Base-by-base conservation (phyloP, 1,140 invertebrate genomes). In the Megalopta genalis region DNA sequence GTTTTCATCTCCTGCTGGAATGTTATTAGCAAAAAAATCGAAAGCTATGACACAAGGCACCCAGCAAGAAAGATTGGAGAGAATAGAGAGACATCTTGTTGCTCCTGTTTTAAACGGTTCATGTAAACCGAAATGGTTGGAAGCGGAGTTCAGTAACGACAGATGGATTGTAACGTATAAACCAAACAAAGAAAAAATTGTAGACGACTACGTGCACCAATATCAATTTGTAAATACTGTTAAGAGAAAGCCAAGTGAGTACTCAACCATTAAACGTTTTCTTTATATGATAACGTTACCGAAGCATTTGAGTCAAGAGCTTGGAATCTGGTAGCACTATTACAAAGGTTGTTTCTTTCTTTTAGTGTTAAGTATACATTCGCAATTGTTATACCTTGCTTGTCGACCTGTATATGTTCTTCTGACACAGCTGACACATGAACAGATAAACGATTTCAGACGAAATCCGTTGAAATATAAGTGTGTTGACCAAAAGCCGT, bases 1-100 rank as follows among this genome's bases (percentile, higher is more conserved):
- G 16, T 93, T 94, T 77, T 94, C 94, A 4, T 94, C 94, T 25
- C 94, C 94, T n/a, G 94, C 94, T 49, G 94, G 94, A 14, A 88
- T 94, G 18, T 88, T 92, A 63, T 83, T 94, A 66, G 86, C 93
- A 4, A 93, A 93, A 78, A 93, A 93, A 18, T 93, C 94, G 1
- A 94, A 94, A 80, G 87, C 91, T 64, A 93, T 94, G 88, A 93
- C 93, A 0, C 88, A 91, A 77, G 92, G 91, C 12, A 94, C 92
- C 67, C 90, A 94, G n/a, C 91, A 90, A 63, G 94, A 94, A 82
- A 90, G 93, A 42, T 70, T 94, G 25, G 94, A 94, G 42, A 91
- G 94, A 78, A 86, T 94, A 70, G 94, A 94, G 60, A 90, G 94
- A 73, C 93, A 94, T 70, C 88, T 94, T 52, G 86, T 88, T 54